phyloP scores from a whole-genome alignment of 53 echinoderm and acorn worm species.

The Patiria pectinifera region DNA sequence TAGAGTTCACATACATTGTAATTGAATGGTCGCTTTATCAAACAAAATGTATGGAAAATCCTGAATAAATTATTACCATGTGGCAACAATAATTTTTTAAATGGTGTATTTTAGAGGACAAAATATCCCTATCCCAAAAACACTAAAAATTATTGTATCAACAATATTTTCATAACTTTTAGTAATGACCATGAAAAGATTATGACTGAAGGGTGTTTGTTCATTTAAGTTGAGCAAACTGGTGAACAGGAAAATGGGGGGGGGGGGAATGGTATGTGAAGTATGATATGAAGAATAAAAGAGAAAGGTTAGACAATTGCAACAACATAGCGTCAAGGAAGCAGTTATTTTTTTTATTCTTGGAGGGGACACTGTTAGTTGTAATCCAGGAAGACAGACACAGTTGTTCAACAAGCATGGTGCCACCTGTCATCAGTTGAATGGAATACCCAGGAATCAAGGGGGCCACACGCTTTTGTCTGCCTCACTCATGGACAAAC shows the following conservation, averaged over 20 bases:
- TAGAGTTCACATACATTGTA: not conserved
- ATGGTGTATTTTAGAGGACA: too few relatives aligned
- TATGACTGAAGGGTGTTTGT: too few relatives aligned
- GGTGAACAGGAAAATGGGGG: too few relatives aligned
- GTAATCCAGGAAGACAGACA: constrained; percentile 42
- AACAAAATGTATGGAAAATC: not conserved
- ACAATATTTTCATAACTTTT: too few relatives aligned
- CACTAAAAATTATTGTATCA: too few relatives aligned
- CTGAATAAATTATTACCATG: too few relatives aligned
- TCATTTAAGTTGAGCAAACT: too few relatives aligned
- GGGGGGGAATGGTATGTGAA: not conserved
- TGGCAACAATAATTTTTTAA: not conserved
- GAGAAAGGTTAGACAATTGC: not conserved
- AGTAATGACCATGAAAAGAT: too few relatives aligned
- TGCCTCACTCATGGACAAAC: constrained; percentile 23
- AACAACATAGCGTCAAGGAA: not conserved
- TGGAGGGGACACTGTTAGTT: not conserved
- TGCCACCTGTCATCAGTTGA: constrained; percentile 55
- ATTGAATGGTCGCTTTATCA: not conserved
- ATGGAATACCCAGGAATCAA: constrained; percentile 48
- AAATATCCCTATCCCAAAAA: too few relatives aligned
- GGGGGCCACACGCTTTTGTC: constrained; percentile 43
- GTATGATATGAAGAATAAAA: not conserved
- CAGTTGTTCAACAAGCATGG: constrained; percentile 41
- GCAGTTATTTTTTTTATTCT: not conserved